These are phyloP conservation scores for Scleropages formosus DNA, from an alignment of 2,797 vertebrate species.

Conservation along the genomic window DNA sequence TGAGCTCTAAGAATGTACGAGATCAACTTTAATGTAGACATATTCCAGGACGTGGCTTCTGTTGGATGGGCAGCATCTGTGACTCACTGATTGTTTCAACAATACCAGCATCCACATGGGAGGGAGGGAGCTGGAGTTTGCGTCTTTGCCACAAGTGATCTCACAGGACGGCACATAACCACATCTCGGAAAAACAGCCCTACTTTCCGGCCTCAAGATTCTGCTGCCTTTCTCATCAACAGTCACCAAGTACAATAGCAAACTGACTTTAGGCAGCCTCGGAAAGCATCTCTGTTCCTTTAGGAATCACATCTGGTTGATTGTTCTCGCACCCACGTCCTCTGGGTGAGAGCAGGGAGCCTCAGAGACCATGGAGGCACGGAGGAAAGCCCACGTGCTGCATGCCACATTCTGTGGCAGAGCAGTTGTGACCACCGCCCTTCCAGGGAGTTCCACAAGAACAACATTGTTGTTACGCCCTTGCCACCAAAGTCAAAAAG, in stretches of 20 bases:
- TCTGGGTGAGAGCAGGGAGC: slow-evolving; percentile 7
- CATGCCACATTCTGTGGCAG: background rate
- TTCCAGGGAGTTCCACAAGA: slow-evolving; percentile 3
- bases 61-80: background rate
- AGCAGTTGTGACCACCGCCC: background rate
- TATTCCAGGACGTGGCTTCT: background rate
- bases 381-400: background rate
- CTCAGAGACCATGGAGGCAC: background rate
- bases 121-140: background rate
- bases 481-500: background rate
- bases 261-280: background rate
- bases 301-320: slow-evolving; percentile 13
- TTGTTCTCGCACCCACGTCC: background rate
- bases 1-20: background rate
- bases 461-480: background rate
- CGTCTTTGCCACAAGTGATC: slow-evolving; percentile 3
- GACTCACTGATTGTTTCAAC: slow-evolving; percentile 6
- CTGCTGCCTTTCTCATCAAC: slow-evolving; percentile 6
- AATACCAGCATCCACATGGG: background rate
- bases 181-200: background rate
- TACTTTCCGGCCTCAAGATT: background rate
- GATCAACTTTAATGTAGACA: background rate
- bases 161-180: slow-evolving; percentile 11
- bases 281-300: slow-evolving; percentile 13
- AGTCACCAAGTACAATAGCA: background rate